phyloP scores from a whole-genome alignment of 2,113 vertebrate species.

The Cyprinodon brontotheroides region DNA sequence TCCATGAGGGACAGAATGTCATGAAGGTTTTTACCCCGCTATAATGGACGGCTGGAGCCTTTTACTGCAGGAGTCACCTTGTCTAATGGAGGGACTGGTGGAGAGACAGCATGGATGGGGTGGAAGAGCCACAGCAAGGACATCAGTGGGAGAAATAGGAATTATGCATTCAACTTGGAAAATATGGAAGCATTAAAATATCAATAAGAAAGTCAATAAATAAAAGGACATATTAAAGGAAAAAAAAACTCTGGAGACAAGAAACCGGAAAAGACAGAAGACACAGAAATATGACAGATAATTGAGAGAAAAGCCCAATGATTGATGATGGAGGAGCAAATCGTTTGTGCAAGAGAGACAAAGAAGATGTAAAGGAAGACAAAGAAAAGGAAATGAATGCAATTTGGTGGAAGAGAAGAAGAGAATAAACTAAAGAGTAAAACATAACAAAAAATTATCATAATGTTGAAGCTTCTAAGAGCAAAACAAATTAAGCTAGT shows the following conservation, averaged over 20 bases:
- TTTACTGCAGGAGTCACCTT: constrained; percentile 78
- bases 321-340: not conserved
- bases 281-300: not conserved
- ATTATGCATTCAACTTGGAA: not conserved
- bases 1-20: constrained; percentile 77
- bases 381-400: not conserved
- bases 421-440: not conserved
- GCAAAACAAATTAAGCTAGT: no score
- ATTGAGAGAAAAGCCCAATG: not conserved
- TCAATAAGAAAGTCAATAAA: not conserved
- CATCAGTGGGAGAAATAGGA: not conserved
- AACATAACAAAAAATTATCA: no score
- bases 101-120: constrained; percentile 10
- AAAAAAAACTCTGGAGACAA: no score
- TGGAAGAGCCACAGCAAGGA: constrained; percentile 9
- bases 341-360: not conserved
- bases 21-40: constrained; percentile 56
- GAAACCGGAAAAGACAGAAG: not conserved
- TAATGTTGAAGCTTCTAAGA: no score
- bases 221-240: not conserved
- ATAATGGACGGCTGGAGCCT: constrained; percentile 70
- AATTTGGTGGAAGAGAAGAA: not conserved
- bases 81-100: constrained; percentile 67
- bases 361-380: not conserved
- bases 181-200: not conserved